phyloP scores from a whole-genome alignment of 2,797 vertebrate genomes.

The Cichlasoma orientale region DNA sequence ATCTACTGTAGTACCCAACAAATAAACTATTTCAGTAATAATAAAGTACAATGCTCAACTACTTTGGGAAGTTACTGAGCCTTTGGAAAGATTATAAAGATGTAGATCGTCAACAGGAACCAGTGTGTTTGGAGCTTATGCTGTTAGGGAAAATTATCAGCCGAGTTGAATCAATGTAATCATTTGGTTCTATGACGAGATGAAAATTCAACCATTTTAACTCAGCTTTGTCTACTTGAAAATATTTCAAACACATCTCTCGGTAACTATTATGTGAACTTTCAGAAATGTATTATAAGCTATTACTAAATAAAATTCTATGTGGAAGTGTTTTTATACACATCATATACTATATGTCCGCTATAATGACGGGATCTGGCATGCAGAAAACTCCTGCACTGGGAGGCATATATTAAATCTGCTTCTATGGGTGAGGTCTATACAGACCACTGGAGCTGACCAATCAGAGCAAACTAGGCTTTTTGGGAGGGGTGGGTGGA shows the following conservation, averaged over 20 bases:
- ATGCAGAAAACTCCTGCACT: accelerated
- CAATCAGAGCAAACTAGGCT: neutral
- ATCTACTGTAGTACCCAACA: neutral
- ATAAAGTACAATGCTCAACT: neutral
- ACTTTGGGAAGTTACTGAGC: neutral
- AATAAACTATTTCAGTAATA: neutral
- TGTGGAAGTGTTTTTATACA: neutral
- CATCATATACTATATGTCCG: neutral
- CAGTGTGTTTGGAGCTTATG: neutral
- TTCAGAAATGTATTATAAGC: neutral
- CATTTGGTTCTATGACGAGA: neutral
- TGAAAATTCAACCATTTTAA: neutral
- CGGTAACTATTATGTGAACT: neutral
- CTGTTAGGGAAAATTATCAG: too few relatives aligned
- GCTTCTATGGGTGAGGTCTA: neutral
- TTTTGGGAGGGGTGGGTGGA: neutral
- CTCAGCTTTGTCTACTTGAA: neutral
- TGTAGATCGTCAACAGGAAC: neutral
- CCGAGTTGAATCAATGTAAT: neutral
- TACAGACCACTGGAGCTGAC: neutral
- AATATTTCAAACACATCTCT: neutral
- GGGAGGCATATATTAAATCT: too few relatives aligned
- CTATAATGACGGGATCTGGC: neutral
- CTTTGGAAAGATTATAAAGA: neutral
- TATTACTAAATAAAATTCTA: neutral